These are phyloP conservation scores for Chlamydotis undulata DNA, from an alignment of 2,113 vertebrate species.

Conservation along the genomic window DNA sequence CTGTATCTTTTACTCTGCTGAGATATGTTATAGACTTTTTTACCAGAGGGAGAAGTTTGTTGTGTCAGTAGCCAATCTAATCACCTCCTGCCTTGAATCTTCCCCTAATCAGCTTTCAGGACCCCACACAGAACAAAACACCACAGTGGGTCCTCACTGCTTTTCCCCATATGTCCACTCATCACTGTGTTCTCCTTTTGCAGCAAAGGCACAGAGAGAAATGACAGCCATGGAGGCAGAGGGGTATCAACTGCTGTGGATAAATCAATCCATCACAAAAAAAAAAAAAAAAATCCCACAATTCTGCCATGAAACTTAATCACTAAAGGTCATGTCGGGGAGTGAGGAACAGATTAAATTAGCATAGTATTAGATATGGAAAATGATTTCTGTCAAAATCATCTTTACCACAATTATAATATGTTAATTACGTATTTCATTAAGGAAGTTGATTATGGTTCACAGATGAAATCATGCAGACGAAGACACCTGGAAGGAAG, in stretches of 20 bases:
- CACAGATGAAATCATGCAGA: slow-evolving; percentile 94
- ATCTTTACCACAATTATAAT: slow-evolving; percentile 99
- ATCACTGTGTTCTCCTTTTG: background rate
- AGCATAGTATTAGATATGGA: slow-evolving; percentile 99
- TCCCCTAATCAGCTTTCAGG: background rate
- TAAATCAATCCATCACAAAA: slow-evolving; percentile 89
- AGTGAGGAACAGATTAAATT: slow-evolving; percentile 99
- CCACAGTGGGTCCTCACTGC: slow-evolving; percentile 1
- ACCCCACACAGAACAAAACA: background rate
- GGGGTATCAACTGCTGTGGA: slow-evolving; percentile 77
- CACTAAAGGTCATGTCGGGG: slow-evolving; percentile 98
- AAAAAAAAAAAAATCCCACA: slow-evolving; percentile 57
- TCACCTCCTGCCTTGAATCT: background rate
- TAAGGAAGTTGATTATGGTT: slow-evolving; percentile 99
- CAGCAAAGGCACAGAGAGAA: slow-evolving; percentile 28
- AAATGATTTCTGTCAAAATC: slow-evolving; percentile 99
- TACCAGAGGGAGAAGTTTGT: background rate
- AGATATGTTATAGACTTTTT: background rate
- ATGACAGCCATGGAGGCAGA: slow-evolving; percentile 71
- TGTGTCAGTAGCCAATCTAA: background rate
- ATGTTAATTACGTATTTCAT: slow-evolving; percentile 99
- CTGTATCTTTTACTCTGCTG: background rate
- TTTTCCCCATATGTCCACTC: background rate
- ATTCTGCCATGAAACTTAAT: slow-evolving; percentile 97
- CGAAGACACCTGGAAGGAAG: slow-evolving; percentile 93